Conservation (phyloP, 1,140 invertebrate species). For the Hylyphantes graminicola region DNA sequence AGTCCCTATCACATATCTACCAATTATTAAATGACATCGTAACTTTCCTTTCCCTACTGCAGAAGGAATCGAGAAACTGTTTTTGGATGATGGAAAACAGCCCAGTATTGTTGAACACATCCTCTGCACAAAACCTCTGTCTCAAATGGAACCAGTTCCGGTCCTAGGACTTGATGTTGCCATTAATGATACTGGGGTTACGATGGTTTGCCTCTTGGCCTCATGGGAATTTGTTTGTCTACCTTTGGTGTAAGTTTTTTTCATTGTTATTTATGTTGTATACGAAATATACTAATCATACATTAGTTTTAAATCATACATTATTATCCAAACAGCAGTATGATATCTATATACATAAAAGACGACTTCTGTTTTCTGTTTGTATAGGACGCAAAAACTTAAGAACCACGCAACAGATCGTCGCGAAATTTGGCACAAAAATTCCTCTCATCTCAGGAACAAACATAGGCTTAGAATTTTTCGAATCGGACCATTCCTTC, state of each 20-base stretch:
- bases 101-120: constrained; percentile 68
- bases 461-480: too few species aligned
- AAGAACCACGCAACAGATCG: too few species aligned
- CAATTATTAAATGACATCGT: not conserved
- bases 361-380: too few species aligned
- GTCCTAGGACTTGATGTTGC: constrained; percentile 66
- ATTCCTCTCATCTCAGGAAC: too few species aligned
- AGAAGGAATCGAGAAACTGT: constrained; percentile 26
- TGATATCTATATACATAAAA: too few species aligned
- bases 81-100: constrained; percentile 51
- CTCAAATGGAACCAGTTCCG: constrained; percentile 66
- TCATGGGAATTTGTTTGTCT: constrained; percentile 66
- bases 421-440: too few species aligned
- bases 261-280: too few species aligned
- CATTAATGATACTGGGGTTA: constrained; percentile 63
- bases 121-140: constrained; percentile 69
- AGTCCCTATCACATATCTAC: not conserved
- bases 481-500: too few species aligned
- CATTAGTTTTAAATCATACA: too few species aligned
- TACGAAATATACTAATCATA: too few species aligned
- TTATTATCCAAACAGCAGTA: too few species aligned
- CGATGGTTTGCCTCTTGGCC: constrained; percentile 65
- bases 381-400: too few species aligned
- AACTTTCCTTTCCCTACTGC: constrained; percentile 4
- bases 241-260: constrained; percentile 67